Evolutionary conservation across 1,140 invertebrate species (phyloP).

Genomic region (Oscheius sp.): DNA sequence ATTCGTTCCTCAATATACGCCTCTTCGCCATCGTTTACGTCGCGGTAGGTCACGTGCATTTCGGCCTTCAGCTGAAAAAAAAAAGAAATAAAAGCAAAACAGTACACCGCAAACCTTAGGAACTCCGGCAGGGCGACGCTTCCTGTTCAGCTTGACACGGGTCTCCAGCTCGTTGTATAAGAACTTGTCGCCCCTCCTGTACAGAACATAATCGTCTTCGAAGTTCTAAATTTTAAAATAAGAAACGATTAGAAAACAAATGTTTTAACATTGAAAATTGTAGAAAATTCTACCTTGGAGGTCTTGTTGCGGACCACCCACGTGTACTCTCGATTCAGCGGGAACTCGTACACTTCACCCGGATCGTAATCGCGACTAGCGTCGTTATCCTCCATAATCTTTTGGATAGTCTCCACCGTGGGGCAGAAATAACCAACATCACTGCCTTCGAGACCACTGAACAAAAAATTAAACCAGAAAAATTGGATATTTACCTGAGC

Average conservation of each 20-base stretch:
- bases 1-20: background rate
- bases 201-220: conserved; percentile 94
- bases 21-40: background rate
- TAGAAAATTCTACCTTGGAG: conserved; percentile 65
- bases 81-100: conserved; percentile 22
- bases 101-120: conserved; percentile 8
- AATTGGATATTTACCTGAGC: background rate
- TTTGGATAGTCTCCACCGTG: conserved; percentile 79
- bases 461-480: background rate
- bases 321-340: conserved; percentile 89
- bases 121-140: background rate
- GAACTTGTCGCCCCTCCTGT: conserved; percentile 73
- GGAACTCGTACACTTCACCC: conserved; percentile 78
- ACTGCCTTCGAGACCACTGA: conserved; percentile 76
- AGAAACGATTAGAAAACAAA: background rate
- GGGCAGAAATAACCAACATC: conserved; percentile 96
- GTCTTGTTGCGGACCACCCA: conserved; percentile 97
- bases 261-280: background rate
- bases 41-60: background rate
- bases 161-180: conserved; percentile 97
- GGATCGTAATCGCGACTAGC: background rate
- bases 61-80: background rate
- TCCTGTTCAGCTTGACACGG: conserved; percentile 57
- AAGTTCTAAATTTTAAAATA: background rate
- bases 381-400: background rate